Evolutionary conservation across 2,113 vertebrate species (phyloP), one percentile per base, ranked within the genome.

Genomic region (Callaeas wilsoni): DNA sequence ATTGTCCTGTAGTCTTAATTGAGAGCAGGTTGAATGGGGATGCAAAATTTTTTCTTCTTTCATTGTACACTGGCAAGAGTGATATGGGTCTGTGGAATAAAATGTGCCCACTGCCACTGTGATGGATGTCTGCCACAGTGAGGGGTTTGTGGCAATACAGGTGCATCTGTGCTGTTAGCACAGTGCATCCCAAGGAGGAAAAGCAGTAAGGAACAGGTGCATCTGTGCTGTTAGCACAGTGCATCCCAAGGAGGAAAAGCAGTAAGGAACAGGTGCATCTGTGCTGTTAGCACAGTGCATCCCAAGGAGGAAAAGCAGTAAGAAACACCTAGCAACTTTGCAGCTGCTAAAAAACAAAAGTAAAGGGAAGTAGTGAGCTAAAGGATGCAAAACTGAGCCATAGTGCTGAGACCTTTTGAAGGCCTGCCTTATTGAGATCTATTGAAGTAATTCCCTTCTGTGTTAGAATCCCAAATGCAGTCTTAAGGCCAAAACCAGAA

Each of bases 401-500:
- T 25, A 50, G 37, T 41, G 9, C 74, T 37, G 65, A 85, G 69
- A 26, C 26, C 21, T 60, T 87, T 64, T 69, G 57, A 53, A 83
- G 41, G 44, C n/a, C 57, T 64, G 15, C 42, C 20, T 33, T 16
- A 16, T 0, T 47, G 39, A 86, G 20, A 53, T 71, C 20, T 49
- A 2, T 18, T 84, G n/a, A 60, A 84, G 33, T 39, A 1, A 8
- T 74, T 89, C 22, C 75, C 5, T 75, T 39, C 42, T 81, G 39
- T 76, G 13, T 65, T 87, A 59, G 21, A 80, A 39, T 76, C 30
- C 13, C 22, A 47, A 67, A 80, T 21, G 46, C 27, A 42, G 13
- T 41, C 26, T 60, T n/a, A 53, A 92, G 83, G 77, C 93, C 84
- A 92, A 87, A 97, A 89, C 47, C 63, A 90, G 88, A 84, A 95